Base-by-base conservation (phyloP, 2,797 vertebrate genomes). In the Loriculus beryllinus region DNA sequence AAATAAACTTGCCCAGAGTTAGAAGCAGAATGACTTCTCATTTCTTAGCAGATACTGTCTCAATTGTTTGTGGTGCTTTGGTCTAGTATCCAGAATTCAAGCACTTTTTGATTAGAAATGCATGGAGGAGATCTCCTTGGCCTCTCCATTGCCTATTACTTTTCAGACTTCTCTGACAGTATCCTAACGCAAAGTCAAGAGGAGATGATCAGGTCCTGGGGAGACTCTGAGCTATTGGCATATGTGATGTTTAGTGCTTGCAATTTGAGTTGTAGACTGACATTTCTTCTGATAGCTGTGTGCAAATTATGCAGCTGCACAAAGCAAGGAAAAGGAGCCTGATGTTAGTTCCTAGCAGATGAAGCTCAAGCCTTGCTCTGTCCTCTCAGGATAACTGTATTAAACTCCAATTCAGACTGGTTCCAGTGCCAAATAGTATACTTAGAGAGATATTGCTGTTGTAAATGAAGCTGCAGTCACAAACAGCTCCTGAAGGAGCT, bases 201-300 rank as follows among this genome's bases (percentile, higher is more conserved):
- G 67, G 97, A 96, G 6, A 91, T 98, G 20, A 68, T 92, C 33
- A 76, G 59, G 62, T 96, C 90, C 82, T 78, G 85, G 3, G 81
- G 98, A 64, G 98, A 98, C 33, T 85, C 98, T 87, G 98, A 97
- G 31, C 96, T 98, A 43, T 93, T 98, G 87, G 97, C 97, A 4
- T 98, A 98, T 42, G 96, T 99, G 12, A 93, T 98, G 9, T 90
- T 97, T 77, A 98, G 98, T 95, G 97, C 97, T 1, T 4, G 94
- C 98, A 77, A 98, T 96, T 71, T 98, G 98, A 98, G 81, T 99
- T 71, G 98, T 98, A 82, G 98, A 98, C 20, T 98, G 98, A 11
- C 98, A 94, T 97, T 47, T 98, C 98, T 84, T 86, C 67, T 47
- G 45, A 33, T 16, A 70, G n/a, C n/a, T 70, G 11, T 29, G 8